phyloP scores from a whole-genome alignment of 2,113 vertebrate genomes.

The Sarotherodon lohbergeri region DNA sequence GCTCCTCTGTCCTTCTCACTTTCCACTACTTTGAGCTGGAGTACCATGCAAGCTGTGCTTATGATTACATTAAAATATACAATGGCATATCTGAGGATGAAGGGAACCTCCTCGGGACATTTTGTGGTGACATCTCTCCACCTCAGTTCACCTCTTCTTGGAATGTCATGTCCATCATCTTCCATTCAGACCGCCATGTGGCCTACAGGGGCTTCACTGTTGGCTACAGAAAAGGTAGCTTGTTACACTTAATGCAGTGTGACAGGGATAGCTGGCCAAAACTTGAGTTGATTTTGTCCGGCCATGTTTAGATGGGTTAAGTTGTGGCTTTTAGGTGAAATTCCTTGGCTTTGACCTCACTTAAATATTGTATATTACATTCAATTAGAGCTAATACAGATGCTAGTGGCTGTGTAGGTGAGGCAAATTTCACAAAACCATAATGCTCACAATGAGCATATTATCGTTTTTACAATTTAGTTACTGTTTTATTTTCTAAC shows the following conservation, averaged over 20 bases:
- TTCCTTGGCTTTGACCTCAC: neutral
- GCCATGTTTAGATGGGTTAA: neutral
- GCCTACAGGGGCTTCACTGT: slow-evolving; percentile 84
- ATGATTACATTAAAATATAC: slow-evolving; percentile 95
- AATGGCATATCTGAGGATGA: slow-evolving; percentile 82
- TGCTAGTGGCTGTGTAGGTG: neutral
- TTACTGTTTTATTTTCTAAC: neutral
- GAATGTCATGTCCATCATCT: slow-evolving; percentile 91
- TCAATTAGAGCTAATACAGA: fast-evolving
- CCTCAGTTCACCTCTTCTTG: slow-evolving; percentile 91
- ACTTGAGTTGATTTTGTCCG: neutral
- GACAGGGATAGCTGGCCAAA: slow-evolving; percentile 5
- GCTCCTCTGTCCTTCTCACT: slow-evolving; percentile 87
- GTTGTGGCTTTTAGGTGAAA: neutral
- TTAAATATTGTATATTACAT: neutral
- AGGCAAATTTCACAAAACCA: neutral
- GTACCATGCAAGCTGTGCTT: slow-evolving; percentile 81
- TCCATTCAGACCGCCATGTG: slow-evolving; percentile 92
- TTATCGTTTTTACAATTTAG: neutral
- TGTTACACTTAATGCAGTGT: neutral
- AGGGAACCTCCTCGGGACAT: slow-evolving; percentile 91
- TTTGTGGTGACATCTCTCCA: slow-evolving; percentile 82
- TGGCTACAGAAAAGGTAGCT: slow-evolving; percentile 86
- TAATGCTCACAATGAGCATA: neutral
- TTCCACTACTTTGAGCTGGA: slow-evolving; percentile 92